Evolutionary conservation across 2,113 vertebrate species (phyloP).

Genomic region (Sciurus niger): DNA sequence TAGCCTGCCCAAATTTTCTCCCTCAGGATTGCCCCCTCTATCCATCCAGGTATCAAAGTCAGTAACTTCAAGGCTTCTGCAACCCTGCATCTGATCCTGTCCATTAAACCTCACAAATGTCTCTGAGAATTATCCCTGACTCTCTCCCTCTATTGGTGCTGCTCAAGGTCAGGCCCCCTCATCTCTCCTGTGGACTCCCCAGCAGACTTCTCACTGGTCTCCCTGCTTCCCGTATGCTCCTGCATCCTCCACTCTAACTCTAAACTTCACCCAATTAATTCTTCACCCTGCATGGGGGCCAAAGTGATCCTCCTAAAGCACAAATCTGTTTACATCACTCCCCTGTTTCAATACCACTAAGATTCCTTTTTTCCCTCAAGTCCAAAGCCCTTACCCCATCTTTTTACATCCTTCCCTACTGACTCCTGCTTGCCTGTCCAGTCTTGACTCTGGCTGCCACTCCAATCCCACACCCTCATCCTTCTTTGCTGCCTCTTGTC

Average conservation of each 20-base stretch:
- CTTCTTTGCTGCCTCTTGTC: not conserved
- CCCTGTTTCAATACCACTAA: not conserved
- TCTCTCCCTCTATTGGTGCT: not conserved
- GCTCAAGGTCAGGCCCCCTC: not conserved
- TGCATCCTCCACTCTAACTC: not conserved
- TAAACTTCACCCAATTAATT: not conserved
- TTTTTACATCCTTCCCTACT: not conserved
- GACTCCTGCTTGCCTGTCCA: not conserved
- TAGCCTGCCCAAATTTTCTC: not conserved
- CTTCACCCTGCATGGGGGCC: not conserved
- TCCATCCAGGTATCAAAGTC: not conserved
- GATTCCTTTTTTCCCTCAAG: not conserved
- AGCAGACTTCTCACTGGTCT: not conserved
- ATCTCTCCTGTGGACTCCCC: not conserved
- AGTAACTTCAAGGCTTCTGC: not conserved
- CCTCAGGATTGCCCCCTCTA: not conserved
- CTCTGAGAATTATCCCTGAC: not conserved
- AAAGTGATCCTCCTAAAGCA: not conserved
- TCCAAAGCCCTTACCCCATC: not conserved
- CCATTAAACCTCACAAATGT: not conserved
- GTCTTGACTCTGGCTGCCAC: not conserved
- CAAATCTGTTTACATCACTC: not conserved
- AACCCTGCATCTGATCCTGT: not conserved
- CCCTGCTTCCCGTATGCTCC: not conserved
- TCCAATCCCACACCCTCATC: not conserved